Evolutionary conservation across 2,113 vertebrate species (phyloP).

Genomic region (Pelobates fuscus): DNA sequence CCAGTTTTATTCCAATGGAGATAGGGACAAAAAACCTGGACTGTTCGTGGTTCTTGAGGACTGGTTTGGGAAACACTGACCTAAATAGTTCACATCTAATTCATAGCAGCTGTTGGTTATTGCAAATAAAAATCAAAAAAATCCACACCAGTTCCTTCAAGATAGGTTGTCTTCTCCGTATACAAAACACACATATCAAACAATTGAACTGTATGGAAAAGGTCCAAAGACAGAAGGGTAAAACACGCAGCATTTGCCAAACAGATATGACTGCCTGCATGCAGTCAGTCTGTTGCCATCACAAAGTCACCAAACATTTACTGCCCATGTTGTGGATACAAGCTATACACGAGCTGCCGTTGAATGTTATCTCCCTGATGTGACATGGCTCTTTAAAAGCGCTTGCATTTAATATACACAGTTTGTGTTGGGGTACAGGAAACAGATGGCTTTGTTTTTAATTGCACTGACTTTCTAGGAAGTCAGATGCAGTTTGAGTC

Average conservation of each 20-base stretch:
- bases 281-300: not conserved
- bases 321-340: slow-evolving; percentile 9
- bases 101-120: too few relatives aligned
- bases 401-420: slow-evolving; percentile 4
- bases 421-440: slow-evolving; percentile 3
- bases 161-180: too few relatives aligned
- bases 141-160: too few relatives aligned
- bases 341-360: slow-evolving; percentile 13
- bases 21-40: too few relatives aligned
- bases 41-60: too few relatives aligned
- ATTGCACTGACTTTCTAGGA: not conserved
- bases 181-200: too few relatives aligned
- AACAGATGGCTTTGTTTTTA: not conserved
- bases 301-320: not conserved
- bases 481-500: not conserved
- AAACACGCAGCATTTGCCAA: not conserved
- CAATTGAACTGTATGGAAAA: not conserved
- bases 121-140: too few relatives aligned
- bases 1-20: too few relatives aligned
- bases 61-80: too few relatives aligned
- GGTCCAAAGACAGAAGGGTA: not conserved
- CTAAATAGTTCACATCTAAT: too few relatives aligned
- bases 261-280: not conserved
- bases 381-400: slow-evolving; percentile 13
- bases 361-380: not conserved